Evolutionary conservation across 2,797 vertebrate genomes (phyloP).

Genomic region (Propithecus perrieri): DNA sequence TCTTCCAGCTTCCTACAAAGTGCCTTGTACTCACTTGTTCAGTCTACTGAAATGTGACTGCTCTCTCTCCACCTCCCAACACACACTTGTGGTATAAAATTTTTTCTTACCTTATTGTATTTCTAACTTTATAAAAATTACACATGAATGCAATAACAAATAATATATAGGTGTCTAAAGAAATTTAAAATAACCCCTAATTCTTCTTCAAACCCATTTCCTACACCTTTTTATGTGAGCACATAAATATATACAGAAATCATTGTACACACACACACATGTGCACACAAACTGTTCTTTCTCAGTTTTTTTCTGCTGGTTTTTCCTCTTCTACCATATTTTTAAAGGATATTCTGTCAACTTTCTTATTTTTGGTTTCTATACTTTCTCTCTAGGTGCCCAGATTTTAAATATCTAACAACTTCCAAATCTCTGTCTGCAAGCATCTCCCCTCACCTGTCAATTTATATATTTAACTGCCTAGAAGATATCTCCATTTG

Average conservation of each 20-base stretch:
- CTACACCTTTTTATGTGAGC: not conserved
- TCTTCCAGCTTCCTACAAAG: not conserved
- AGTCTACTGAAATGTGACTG: not conserved
- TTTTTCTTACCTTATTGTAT: not conserved
- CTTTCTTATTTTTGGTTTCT: not conserved
- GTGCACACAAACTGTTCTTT: not conserved
- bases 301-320: not conserved
- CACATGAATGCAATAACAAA: not conserved
- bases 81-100: not conserved
- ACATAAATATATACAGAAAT: not conserved
- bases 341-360: not conserved
- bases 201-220: not conserved
- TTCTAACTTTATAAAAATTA: constrained; percentile 30
- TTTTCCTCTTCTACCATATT: not conserved
- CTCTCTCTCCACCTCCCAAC: not conserved
- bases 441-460: not conserved
- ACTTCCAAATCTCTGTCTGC: not conserved
- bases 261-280: accelerated
- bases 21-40: too few relatives aligned
- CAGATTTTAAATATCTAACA: not conserved
- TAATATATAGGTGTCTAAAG: not conserved
- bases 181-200: not conserved
- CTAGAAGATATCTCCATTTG: not conserved
- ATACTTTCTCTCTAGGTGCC: not conserved
- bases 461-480: not conserved